phyloP scores from a whole-genome alignment of 1,140 invertebrate species.

The fruit fly (Drosophila melanogaster) region Release_6_plus_ISO1_MT NT_033777.3:30687501-30688000 shows the following conservation, averaged over 20 bases:
- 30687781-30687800: conserved; percentile 84
- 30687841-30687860: conserved; percentile 20
- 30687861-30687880: conserved; percentile 6
- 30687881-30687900: conserved; percentile 59
- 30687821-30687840: conserved; percentile 81
- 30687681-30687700: conserved; percentile 84
- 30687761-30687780: conserved; percentile 83
- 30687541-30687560: conserved; percentile 7
- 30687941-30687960: too few relatives aligned
- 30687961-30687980: conserved; percentile 64
- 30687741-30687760: conserved; percentile 20
- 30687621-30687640: conserved; percentile 49
- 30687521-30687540: conserved; percentile 3
- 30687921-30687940: conserved; percentile 11
- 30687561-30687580: not conserved
- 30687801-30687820: conserved; percentile 85
- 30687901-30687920: conserved; percentile 73
- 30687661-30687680: conserved; percentile 68
- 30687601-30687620: conserved; percentile 22
- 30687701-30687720: conserved; percentile 49
- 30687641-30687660: conserved; percentile 81
- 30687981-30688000: conserved; percentile 68
- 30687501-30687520: conserved; percentile 69
- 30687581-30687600: conserved; percentile 6
- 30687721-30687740: conserved; percentile 32